Evolutionary conservation across 2,797 vertebrate genomes (phyloP), one percentile per base, ranked within the genome.

Genomic region (Sebastes baramenuke): DNA sequence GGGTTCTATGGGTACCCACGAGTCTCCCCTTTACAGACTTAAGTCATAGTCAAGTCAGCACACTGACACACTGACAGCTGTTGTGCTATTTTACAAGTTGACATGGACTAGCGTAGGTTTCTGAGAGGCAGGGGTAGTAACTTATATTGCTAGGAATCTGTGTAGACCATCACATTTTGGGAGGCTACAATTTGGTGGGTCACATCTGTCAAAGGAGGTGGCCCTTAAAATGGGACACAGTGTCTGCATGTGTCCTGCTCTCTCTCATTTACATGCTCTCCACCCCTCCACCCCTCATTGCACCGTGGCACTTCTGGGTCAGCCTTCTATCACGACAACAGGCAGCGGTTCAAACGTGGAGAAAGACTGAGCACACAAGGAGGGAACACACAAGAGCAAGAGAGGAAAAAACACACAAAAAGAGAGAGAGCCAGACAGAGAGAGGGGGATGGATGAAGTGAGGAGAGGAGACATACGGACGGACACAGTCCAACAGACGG

Each of bases 401-500:
- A 30, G 61, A 22, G 12, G 68, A 14, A 36, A 18, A 27, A 20
- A n/a, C 67, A 74, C 67, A 61, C 18, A 36, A 67, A 72, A 22
- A 10, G 32, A 24, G 56, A 80, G 64, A 69, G 67, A 76, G 25
- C 27, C 16, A 85, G 84, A 81, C 56, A 58, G 79, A 84, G 54
- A 77, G 54, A 77, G 64, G 64, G 72, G 80, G 67, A 89, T 61
- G 71, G 84, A 89, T 87, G 91, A 84, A 80, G 82, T 87, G 76
- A 86, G 71, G 61, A 88, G 85, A 80, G 64, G 84, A 90, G 87
- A 90, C 92, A 94, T 93, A 94, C 80, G 92, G 90, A 92, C 64
- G 52, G 87, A 90, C 88, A 88, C 90, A 91, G 90, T 87, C 87
- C 88, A 94, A 86, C 92, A 91, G 88, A 93, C 89, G 86, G 88